Percentiles rank a stretch among this genome's conserved stretches.
phyloP scores from a whole-genome alignment of 2,113 vertebrate genomes.

The Daboia siamensis region DNA sequence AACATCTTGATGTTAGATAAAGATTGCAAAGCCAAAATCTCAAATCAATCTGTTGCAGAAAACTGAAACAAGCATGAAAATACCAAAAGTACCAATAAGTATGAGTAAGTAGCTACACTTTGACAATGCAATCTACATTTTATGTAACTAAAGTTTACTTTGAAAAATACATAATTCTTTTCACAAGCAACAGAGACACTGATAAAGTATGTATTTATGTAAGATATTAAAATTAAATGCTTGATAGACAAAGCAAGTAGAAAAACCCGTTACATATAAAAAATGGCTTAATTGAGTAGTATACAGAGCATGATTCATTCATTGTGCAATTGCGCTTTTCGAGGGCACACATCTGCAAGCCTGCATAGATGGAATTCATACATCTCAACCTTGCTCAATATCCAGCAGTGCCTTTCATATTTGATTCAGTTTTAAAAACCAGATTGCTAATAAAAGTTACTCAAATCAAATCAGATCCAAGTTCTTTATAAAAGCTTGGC shows the following conservation, averaged over 20 bases:
- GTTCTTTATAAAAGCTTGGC: background rate
- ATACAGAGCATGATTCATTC: conserved; percentile 52
- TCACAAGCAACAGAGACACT: conserved; percentile 43
- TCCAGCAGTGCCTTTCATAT: conserved; percentile 34
- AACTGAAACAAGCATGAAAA: conserved; percentile 35
- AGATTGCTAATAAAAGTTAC: conserved; percentile 15
- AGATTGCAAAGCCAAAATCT: background rate
- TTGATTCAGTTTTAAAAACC: conserved; percentile 41
- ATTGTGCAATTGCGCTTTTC: conserved; percentile 40
- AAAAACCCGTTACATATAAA: conserved; percentile 45
- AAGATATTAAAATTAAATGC: conserved; percentile 60
- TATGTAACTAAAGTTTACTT: conserved; percentile 6
- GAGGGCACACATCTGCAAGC: conserved; percentile 48
- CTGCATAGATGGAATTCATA: conserved; percentile 44
- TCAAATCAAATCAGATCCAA: conserved; percentile 40
- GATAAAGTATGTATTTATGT: conserved; percentile 52
- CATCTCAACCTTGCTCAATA: conserved; percentile 50
- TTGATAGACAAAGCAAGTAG: conserved; percentile 49
- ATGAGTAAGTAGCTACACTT: conserved; percentile 26
- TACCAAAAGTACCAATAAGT: conserved; percentile 34
- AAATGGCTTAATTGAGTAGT: conserved; percentile 49
- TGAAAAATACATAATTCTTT: conserved; percentile 41
- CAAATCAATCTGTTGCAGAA: background rate
- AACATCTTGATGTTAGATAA: fast-evolving
- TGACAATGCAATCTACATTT: conserved; percentile 47